Evolutionary conservation across 2,113 vertebrate genomes (phyloP), one percentile per base, ranked within the genome.

Genomic region (Etheostoma spectabile): DNA sequence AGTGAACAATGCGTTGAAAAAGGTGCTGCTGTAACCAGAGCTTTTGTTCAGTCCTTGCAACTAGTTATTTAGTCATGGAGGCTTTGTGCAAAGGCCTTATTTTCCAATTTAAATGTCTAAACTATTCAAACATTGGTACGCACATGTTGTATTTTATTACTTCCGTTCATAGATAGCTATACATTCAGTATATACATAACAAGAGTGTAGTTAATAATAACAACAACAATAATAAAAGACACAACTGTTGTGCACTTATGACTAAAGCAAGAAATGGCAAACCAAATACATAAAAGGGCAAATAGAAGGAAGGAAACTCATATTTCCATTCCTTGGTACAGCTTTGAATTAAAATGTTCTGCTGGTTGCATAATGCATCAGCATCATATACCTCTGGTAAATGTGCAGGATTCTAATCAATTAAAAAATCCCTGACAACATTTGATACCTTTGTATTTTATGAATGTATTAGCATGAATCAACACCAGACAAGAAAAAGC

Each of bases 281-380:
- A 48, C 6, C 8, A 82, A 68, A 27, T 27, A 27, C 27, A 27
- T 27, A 27, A 27, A 27, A 27, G 27, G 27, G 27, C 3, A 27
- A 27, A 27, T 27, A 27, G 27, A 27, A 57, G 27, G 19, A 48
- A 35, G 22, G 21, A 27, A 27, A 27, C 27, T 24, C 2, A n/a
- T 49, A 24, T 59, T 59, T 72, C 19, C 1, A 4, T 33, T 48
- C 19, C 77, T 63, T 24, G 57, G 35, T 53, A 18, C 65, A 53
- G 19, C 33, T 62, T 62, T 79, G 35, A 70, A 70, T 33, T 33
- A 46, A 74, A 68, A 68, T 33, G 51, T 72, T 22, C 66, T 3
- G 14, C 42, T 7, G 55, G 57, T 30, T 53, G 66, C 66, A 79
- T 55, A 62, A 62, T 52, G 48, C 61, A 59, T 59, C 8, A 69